Evolutionary conservation across 2,888 invertebrate genomes (phyloP).

Genomic region (Tenthredo mesomela): DNA sequence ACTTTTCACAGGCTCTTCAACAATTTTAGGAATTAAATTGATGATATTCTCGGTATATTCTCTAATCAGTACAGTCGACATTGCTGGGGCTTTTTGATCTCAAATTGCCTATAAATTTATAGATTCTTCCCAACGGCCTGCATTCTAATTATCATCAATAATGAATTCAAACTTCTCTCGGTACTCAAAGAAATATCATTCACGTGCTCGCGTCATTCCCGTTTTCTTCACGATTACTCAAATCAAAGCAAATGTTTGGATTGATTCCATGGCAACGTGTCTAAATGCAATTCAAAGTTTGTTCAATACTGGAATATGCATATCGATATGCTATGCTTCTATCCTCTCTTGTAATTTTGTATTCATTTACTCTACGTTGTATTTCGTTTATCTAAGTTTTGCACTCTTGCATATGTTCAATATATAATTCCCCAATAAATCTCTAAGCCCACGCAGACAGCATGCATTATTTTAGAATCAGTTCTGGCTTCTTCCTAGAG

Average conservation of each 20-base stretch:
- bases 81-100: constrained; percentile 17
- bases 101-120: background rate
- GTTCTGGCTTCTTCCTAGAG: background rate
- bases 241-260: constrained; percentile 22
- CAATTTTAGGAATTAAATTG: constrained; percentile 56
- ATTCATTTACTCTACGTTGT: background rate
- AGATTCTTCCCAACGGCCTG: background rate
- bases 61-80: constrained; percentile 43
- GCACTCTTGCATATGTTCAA: background rate
- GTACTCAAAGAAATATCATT: constrained; percentile 1
- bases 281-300: constrained; percentile 17
- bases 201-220: background rate
- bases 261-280: constrained; percentile 32
- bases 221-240: background rate
- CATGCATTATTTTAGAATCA: too few species aligned
- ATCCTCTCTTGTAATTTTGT: background rate
- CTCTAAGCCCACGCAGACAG: background rate
- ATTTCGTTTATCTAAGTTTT: background rate
- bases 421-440: background rate
- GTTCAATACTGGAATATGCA: constrained; percentile 7
- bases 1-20: constrained; percentile 54
- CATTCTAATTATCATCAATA: constrained; percentile 28
- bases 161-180: constrained; percentile 4
- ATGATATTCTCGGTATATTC: constrained; percentile 55
- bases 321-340: background rate